Conservation (phyloP, 1,140 invertebrate genomes). For the Gryon sp. region DNA sequence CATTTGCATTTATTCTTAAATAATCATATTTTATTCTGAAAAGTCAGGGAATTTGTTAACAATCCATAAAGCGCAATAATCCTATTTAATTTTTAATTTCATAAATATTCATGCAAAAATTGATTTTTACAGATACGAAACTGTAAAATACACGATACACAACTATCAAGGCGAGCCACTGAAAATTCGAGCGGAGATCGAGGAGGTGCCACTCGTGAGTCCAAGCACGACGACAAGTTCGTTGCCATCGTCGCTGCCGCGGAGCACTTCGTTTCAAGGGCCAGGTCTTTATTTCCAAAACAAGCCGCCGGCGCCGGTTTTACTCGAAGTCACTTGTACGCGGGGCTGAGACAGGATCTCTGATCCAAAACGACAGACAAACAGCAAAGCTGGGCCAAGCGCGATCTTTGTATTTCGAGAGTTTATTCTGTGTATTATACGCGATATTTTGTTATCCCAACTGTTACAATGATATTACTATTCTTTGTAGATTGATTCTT, state of each 20-base stretch:
- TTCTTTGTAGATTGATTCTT: constrained; percentile 57
- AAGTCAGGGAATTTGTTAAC: too few species aligned
- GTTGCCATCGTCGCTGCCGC: constrained; percentile 38
- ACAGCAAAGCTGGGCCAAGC: constrained; percentile 52
- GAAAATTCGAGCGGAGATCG: constrained; percentile 7
- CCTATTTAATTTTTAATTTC: too few species aligned
- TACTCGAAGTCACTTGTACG: constrained; percentile 72
- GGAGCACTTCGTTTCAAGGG: constrained; percentile 72
- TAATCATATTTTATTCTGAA: too few species aligned
- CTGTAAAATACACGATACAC: constrained; percentile 85
- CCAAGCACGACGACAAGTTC: constrained; percentile 4
- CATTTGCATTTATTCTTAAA: too few species aligned
- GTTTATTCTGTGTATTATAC: constrained; percentile 70
- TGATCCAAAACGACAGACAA: constrained; percentile 24
- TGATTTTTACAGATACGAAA: constrained; percentile 80
- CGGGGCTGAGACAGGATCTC: constrained; percentile 70
- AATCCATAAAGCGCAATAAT: too few species aligned
- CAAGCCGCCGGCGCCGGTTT: constrained; percentile 71
- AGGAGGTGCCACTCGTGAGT: constrained; percentile 11
- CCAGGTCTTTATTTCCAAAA: constrained; percentile 75
- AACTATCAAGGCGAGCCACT: constrained; percentile 58
- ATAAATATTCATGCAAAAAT: too few species aligned
- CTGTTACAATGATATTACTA: constrained; percentile 66
- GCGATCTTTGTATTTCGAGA: constrained; percentile 71
- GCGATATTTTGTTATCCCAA: constrained; percentile 66